phyloP scores from a whole-genome alignment of 2,888 invertebrate genomes.

The Acheta domesticus region DNA sequence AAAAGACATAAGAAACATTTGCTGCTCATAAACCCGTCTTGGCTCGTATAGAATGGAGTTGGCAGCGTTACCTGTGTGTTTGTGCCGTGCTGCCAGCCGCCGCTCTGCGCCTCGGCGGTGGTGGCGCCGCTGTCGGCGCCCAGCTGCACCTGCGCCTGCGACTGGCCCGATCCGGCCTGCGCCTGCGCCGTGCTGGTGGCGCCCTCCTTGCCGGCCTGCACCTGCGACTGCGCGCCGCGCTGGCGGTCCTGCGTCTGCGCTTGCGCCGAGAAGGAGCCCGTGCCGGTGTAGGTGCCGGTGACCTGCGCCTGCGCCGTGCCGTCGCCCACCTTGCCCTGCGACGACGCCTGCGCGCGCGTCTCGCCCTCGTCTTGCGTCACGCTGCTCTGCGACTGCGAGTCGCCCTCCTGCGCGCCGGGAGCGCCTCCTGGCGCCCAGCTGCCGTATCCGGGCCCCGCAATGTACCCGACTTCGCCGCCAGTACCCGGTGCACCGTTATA shows the following conservation, averaged over 20 bases:
- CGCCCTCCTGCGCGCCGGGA: constrained; percentile 52
- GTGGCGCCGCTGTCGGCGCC: constrained; percentile 73
- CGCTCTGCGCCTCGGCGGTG: constrained; percentile 70
- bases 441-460: constrained; percentile 37
- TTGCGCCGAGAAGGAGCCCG: constrained; percentile 77
- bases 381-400: constrained; percentile 70
- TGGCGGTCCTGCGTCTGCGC: constrained; percentile 73
- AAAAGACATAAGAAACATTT: too few species aligned
- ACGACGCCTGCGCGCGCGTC: constrained; percentile 71
- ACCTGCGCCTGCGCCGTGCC: constrained; percentile 80
- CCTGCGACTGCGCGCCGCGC: constrained; percentile 64
- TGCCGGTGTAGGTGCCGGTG: constrained; percentile 71
- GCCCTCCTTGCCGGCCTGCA: constrained; percentile 69
- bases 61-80: constrained; percentile 55
- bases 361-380: constrained; percentile 57
- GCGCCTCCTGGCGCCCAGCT: constrained; percentile 33
- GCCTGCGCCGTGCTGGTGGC: constrained; percentile 74
- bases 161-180: constrained; percentile 67
- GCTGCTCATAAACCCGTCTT: too few species aligned
- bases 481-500: too few species aligned
- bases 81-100: constrained; percentile 71
- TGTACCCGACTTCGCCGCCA: too few species aligned
- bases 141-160: constrained; percentile 73
- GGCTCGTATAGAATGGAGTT: too few species aligned
- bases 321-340: constrained; percentile 70